These are phyloP conservation scores for Drosophila chauvacae DNA, from an alignment of 1,140 invertebrate species.

Conservation along the genomic window DNA sequence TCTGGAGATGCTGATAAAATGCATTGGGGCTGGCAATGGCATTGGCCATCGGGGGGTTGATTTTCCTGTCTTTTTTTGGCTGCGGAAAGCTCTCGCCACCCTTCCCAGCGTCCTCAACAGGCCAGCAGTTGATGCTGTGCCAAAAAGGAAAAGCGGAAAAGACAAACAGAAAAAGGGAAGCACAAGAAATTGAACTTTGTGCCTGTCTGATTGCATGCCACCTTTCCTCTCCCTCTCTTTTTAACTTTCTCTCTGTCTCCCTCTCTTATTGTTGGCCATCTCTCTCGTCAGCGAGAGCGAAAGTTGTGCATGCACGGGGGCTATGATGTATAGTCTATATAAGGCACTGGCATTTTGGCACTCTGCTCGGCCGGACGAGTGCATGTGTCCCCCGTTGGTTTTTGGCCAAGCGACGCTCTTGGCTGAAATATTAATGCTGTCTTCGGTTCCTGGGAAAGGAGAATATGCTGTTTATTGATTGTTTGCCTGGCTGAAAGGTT, in stretches of 20 bases:
- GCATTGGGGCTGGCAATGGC: slow-evolving; percentile 82
- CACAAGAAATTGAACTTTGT: slow-evolving; percentile 74
- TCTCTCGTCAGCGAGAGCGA: slow-evolving; percentile 59
- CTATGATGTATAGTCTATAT: slow-evolving; percentile 39
- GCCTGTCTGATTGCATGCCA: slow-evolving; percentile 64
- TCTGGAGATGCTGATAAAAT: slow-evolving; percentile 49
- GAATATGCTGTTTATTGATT: slow-evolving; percentile 31
- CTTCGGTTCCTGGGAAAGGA: slow-evolving; percentile 6
- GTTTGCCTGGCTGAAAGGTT: not conserved
- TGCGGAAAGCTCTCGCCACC: slow-evolving; percentile 30
- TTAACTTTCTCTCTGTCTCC: not conserved
- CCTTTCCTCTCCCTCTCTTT: not conserved
- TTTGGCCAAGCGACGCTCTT: slow-evolving; percentile 1
- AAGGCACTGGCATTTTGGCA: slow-evolving; percentile 33
- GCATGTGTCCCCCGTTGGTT: slow-evolving; percentile 22
- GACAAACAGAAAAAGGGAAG: slow-evolving; percentile 14
- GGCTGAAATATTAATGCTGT: slow-evolving; percentile 35
- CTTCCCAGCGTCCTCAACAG: slow-evolving; percentile 48
- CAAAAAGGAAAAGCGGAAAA: slow-evolving; percentile 44
- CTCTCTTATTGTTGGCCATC: not conserved
- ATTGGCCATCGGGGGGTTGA: slow-evolving; percentile 65
- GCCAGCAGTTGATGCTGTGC: slow-evolving; percentile 71
- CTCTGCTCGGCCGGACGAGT: slow-evolving; percentile 27
- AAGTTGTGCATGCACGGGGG: slow-evolving; percentile 43
- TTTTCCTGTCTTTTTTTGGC: slow-evolving; percentile 19